phyloP scores from a whole-genome alignment of 2,888 invertebrate genomes.

The Strigamia crassipes region DNA sequence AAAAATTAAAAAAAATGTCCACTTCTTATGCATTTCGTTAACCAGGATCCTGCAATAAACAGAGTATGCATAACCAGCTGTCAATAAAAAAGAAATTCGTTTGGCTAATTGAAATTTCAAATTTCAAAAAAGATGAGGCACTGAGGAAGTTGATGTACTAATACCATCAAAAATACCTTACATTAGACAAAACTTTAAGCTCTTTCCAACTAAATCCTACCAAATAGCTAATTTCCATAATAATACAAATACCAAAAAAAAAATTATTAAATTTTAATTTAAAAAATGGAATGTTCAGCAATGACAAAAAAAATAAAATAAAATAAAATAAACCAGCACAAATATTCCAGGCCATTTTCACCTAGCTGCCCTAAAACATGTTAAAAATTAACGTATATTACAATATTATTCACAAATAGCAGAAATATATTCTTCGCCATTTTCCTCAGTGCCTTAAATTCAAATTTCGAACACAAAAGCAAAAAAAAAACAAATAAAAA shows the following conservation, averaged over 20 bases:
- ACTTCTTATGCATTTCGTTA: background rate
- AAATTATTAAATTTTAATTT: background rate
- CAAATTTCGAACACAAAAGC: background rate
- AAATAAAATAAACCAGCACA: background rate
- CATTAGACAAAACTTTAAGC: background rate
- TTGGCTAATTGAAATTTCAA: background rate
- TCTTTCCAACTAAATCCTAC: background rate
- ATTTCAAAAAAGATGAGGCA: background rate
- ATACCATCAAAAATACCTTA: background rate
- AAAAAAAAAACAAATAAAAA: background rate
- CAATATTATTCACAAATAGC: slow-evolving; percentile 4
- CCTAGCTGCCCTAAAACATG: slow-evolving; percentile 25
- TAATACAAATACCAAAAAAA: background rate
- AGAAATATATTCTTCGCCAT: background rate
- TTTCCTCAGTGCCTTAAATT: slow-evolving; percentile 29
- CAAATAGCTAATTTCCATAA: background rate
- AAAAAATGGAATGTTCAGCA: background rate
- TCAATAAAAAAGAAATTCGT: background rate
- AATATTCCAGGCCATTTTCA: background rate
- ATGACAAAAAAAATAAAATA: background rate
- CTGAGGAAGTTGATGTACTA: background rate
- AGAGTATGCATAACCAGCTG: background rate
- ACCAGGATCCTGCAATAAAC: background rate
- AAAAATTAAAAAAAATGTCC: background rate
- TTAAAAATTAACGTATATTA: background rate